Evolutionary conservation across 2,888 invertebrate genomes (phyloP), one percentile per base, ranked within the genome.

Genomic region (Amitus sp.): DNA sequence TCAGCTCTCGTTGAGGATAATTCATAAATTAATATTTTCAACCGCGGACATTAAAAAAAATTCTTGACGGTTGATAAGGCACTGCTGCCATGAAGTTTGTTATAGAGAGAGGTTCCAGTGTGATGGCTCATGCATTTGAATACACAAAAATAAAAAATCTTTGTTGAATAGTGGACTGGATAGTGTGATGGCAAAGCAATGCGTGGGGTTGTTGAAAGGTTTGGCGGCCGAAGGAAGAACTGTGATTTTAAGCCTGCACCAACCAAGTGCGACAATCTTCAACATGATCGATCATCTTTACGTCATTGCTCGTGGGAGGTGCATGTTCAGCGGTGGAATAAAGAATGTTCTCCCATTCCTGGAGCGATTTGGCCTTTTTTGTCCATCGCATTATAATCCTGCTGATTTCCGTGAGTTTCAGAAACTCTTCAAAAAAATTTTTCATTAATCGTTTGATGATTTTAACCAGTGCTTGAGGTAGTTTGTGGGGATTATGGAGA

Each of bases 221-320:
- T 82, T 97, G 68, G 94, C 96, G 0, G 82, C 86, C 55, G 92
- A 93, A 73, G 96, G 96, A 6, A 86, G 94, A 68, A 95, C 94
- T 1, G 89, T 96, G 59, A 88, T 96, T 52, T 92, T 93, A 75
- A 93, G 93, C 13, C 93, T 96, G 75, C 96, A 96, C 82, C 96
- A 96, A 80, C 96, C 96, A 0, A 94, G 94, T 59, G 94, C 95
- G 1, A 85, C 90, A 46, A 85, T 95, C 40, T 90, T 96, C 72
- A 90, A 91, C 74, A 91, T 94, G 89, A 93, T 96, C 79, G 95
- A 96, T 82, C 89, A 94, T 77, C 82, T 96, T 34, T 96, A 95
- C 81, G 90, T 93, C 27, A 83, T 97, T 13, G 90, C 91, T 0
- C 88, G 87, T 27, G 96, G 96, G 0, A 85, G 86, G 66, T 94